These are phyloP conservation scores for Mormoops blainvillei DNA, from an alignment of 2,113 vertebrate species.

Conservation along the genomic window DNA sequence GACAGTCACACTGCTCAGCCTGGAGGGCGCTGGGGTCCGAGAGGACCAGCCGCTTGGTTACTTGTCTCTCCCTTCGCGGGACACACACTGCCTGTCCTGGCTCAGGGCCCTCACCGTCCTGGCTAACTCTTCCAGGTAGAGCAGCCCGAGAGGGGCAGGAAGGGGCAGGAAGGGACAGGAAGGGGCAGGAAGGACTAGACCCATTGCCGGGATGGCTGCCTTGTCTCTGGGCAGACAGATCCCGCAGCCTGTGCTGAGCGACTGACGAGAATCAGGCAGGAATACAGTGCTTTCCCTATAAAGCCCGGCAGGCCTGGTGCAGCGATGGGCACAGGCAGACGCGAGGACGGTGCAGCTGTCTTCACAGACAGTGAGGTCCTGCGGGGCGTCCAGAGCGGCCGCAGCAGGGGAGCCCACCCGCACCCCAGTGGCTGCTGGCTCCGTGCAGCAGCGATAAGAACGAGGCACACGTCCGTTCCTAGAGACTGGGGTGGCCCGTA, in stretches of 20 bases:
- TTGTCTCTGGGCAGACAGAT: neutral
- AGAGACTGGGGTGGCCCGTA: neutral
- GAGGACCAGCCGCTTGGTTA: neutral
- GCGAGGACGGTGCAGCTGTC: accelerated
- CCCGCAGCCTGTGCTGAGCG: accelerated
- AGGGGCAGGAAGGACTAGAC: neutral
- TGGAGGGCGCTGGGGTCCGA: neutral
- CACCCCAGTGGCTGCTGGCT: no score
- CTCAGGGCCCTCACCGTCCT: neutral
- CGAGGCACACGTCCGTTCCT: neutral
- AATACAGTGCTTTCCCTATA: accelerated
- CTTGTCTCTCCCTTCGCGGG: neutral
- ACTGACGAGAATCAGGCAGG: neutral
- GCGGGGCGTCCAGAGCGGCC: accelerated
- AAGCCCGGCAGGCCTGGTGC: accelerated
- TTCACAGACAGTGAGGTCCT: accelerated
- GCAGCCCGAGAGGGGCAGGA: no score
- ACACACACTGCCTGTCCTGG: accelerated
- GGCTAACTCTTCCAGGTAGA: neutral
- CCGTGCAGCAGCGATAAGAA: accelerated
- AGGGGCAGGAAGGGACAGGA: no score
- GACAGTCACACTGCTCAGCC: no score
- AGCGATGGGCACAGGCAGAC: accelerated
- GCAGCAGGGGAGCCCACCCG: no score
- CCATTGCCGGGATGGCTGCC: no score